A percentile compares a stretch with the other conserved stretches of the same genome.
Evolutionary conservation across 2,888 invertebrate species (phyloP).

Genomic region (Campaea margaritaria): DNA sequence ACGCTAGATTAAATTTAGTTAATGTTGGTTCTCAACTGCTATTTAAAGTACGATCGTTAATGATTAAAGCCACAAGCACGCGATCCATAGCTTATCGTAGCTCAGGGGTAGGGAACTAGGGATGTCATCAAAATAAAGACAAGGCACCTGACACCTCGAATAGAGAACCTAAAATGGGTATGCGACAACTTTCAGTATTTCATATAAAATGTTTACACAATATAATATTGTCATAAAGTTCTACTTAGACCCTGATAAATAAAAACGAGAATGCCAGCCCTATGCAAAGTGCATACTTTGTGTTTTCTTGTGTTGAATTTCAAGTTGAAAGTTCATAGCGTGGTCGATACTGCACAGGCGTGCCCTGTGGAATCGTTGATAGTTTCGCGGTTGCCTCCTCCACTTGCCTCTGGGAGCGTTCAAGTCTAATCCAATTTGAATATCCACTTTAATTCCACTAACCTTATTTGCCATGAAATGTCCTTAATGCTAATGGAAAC

Average conservation of each 20-base stretch:
- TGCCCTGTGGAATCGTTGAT: constrained; percentile 41
- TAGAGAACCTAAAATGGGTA: background rate
- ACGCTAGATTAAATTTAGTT: constrained; percentile 16
- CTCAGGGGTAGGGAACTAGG: constrained; percentile 26
- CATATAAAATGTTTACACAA: background rate
- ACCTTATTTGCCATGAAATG: constrained; percentile 54
- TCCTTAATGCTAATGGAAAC: constrained; percentile 57
- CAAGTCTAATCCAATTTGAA: constrained; percentile 51
- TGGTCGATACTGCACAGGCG: constrained; percentile 41
- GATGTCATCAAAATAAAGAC: constrained; percentile 9
- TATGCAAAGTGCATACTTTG: constrained; percentile 22
- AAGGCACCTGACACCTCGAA: background rate
- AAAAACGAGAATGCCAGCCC: background rate
- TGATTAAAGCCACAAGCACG: constrained; percentile 51
- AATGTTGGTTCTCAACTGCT: constrained; percentile 47
- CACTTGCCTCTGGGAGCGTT: constrained; percentile 39
- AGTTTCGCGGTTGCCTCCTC: constrained; percentile 43
- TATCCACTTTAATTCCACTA: constrained; percentile 57
- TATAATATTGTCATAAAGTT: too few relatives aligned
- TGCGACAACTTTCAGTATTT: background rate
- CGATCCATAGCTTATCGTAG: constrained; percentile 55
- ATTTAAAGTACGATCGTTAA: constrained; percentile 49
- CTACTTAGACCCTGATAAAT: background rate
- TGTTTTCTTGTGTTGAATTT: constrained; percentile 23
- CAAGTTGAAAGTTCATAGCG: constrained; percentile 26